Evolutionary conservation across 2,113 vertebrate species (phyloP).

Genomic region (Rhynchopsitta pachyrhyncha): DNA sequence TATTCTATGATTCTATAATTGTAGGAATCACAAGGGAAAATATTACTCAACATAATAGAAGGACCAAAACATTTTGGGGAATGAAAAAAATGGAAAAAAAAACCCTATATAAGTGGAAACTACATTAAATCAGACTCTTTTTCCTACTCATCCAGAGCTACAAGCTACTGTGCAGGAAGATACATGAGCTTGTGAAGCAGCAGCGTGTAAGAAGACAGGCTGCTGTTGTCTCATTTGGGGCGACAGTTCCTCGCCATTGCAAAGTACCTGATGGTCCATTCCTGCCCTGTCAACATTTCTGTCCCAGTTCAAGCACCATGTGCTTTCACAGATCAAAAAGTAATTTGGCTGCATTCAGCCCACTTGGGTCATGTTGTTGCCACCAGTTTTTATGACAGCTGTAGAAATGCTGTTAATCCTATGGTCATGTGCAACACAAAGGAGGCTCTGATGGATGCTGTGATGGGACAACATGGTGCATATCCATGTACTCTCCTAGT

Average conservation of each 20-base stretch:
- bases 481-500: background rate
- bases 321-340: background rate
- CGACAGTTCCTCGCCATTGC: background rate
- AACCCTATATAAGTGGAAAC: background rate
- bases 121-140: background rate
- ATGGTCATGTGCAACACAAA: background rate
- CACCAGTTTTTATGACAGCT: background rate
- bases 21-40: background rate
- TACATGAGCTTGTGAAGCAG: background rate
- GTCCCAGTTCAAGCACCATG: background rate
- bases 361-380: rapidly evolving
- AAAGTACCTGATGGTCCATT: background rate
- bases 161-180: too few species aligned
- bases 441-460: background rate
- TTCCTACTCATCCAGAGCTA: background rate
- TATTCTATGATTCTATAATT: too few species aligned
- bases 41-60: too few species aligned
- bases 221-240: background rate
- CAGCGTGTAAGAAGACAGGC: background rate
- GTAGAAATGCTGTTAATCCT: background rate
- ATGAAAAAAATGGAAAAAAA: background rate
- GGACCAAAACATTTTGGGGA: background rate
- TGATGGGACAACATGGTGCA: too few species aligned
- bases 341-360: background rate
- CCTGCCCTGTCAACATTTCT: background rate